Evolutionary conservation across 2,113 vertebrate genomes (phyloP).

Genomic region (Oncorhynchus mykiss): DNA sequence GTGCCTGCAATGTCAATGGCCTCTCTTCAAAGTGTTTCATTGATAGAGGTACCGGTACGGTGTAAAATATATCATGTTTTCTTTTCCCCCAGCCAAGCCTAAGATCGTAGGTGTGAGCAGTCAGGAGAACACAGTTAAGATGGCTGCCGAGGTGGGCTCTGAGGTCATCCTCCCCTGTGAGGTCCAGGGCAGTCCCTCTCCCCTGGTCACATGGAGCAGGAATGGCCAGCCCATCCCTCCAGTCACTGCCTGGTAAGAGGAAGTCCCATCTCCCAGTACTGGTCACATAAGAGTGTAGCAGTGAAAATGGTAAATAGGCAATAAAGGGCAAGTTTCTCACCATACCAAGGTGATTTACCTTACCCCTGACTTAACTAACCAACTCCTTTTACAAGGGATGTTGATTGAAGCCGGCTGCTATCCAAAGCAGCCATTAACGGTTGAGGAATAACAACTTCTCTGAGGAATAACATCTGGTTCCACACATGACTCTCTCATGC

Average conservation of each 20-base stretch:
- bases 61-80: neutral
- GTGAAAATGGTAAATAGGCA: constrained; percentile 23
- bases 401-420: constrained; percentile 24
- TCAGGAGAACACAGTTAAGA: constrained; percentile 40
- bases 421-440: constrained; percentile 21
- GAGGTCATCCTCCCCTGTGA: constrained; percentile 85
- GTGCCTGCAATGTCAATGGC: neutral
- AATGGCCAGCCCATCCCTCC: constrained; percentile 75
- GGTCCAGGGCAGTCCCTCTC: constrained; percentile 78
- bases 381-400: constrained; percentile 31
- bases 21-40: no score
- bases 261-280: constrained; percentile 10
- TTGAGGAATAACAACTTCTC: constrained; percentile 13
- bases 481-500: constrained; percentile 22
- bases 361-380: constrained; percentile 19
- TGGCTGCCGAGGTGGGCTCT: constrained; percentile 76
- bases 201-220: constrained; percentile 82
- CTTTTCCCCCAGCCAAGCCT: constrained; percentile 76
- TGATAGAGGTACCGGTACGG: neutral
- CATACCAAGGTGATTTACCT: constrained; percentile 2
- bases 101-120: constrained; percentile 64
- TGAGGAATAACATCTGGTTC: constrained; percentile 59
- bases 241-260: constrained; percentile 72
- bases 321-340: constrained; percentile 15
- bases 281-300: neutral